Conservation (phyloP, 1,140 invertebrate genomes). For the Habropoda laboriosa region DNA sequence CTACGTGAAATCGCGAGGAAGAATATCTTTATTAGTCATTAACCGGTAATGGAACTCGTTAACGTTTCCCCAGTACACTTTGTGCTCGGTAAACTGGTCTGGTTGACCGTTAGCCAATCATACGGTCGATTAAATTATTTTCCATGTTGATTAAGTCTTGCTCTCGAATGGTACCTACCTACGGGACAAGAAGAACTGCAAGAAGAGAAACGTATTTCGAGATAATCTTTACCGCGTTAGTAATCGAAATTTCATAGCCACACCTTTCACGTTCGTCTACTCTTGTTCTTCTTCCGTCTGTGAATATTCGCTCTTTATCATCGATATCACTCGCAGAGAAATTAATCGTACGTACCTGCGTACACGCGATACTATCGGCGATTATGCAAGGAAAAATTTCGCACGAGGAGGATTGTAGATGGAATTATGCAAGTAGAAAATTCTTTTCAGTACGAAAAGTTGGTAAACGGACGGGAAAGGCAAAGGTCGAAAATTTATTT, state of each 20-base stretch:
- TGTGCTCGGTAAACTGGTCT: slow-evolving; percentile 28
- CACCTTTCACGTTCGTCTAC: background rate
- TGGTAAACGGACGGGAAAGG: too few species aligned
- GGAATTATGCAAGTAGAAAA: too few species aligned
- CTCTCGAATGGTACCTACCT: too few species aligned
- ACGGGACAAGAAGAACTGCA: slow-evolving; percentile 3
- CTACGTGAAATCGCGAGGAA: slow-evolving; percentile 13
- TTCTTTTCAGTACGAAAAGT: too few species aligned
- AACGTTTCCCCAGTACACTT: slow-evolving; percentile 44
- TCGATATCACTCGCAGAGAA: too few species aligned
- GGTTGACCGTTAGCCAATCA: background rate
- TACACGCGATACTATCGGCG: too few species aligned
- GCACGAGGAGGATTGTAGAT: too few species aligned
- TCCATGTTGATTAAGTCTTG: slow-evolving; percentile 12
- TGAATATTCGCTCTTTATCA: too few species aligned
- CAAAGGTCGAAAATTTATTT: too few species aligned
- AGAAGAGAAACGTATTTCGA: slow-evolving; percentile 40
- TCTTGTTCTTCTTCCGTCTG: background rate
- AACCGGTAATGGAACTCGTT: slow-evolving; percentile 43
- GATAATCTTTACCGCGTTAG: slow-evolving; percentile 34
- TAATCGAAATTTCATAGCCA: slow-evolving; percentile 31
- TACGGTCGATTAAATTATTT: slow-evolving; percentile 34
- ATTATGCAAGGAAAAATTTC: too few species aligned
- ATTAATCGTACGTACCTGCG: too few species aligned
- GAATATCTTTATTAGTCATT: slow-evolving; percentile 58